Evolutionary conservation across 2,888 invertebrate species (phyloP), one percentile per base, ranked within the genome.

Genomic region (Tachina lurida): DNA sequence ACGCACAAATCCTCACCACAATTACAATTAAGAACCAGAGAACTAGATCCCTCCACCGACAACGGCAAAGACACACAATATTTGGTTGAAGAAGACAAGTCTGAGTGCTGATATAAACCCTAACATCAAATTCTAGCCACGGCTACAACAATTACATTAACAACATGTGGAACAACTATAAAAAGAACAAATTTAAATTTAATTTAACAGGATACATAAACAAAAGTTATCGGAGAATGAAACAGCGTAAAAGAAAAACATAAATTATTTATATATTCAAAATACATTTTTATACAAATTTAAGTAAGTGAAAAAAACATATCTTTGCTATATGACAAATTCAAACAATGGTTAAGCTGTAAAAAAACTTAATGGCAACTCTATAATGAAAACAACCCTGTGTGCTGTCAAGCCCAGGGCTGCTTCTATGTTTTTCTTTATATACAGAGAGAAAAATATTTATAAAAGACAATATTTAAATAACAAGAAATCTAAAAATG

Each of bases 21-120:
- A 91, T 93, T 96, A 88, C 95, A 95, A 91, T 93, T 96, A 88
- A 94, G 96, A 92, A 96, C 96, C 92, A 95, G 95, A 88, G 96
- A 96, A 92, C 94, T 98, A 84, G 97, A 97, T 93, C 98, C 98
- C 5, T 93, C 95, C 80, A 95, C 95, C 82, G 98, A 98, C 93
- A 97, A 97, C 79, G 97, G 97, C 92, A 97, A 96, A 93, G 98
- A 98, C 93, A 98, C 98, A 65, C 97, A 97, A 93, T 95, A 96
- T 92, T 95, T 98, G 88, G 98, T 98, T 88, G 96, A 96, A 93
- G 98, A 98, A 94, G 97, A 97, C 94, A 95, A 95, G 93, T 96
- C 93, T 90, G 93, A 93, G 89, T 93, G 93, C 93, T 93, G 93
- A 93, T 93, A 93, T 91, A 91, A 91, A 91, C 90, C 91, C 84